Conservation (phyloP, 37 sponge, comb jelly and placozoan genomes). For the Halisarca cf. caerulea region DNA sequence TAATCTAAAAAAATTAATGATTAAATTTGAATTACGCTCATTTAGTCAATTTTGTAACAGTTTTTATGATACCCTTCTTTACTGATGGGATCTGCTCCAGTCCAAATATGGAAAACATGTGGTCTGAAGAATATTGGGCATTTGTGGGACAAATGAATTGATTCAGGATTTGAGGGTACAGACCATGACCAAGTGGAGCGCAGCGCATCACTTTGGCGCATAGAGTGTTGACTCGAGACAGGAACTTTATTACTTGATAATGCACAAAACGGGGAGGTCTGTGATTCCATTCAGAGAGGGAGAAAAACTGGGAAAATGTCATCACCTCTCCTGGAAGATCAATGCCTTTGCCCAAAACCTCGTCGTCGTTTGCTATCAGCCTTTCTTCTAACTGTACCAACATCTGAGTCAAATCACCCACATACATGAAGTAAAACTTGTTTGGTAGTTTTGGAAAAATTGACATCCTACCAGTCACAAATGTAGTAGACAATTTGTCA, state of each 20-base stretch:
- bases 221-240: slow-evolving; percentile 39
- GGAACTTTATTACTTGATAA: not conserved
- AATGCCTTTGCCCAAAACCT: slow-evolving; percentile 29
- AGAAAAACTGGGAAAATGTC: slow-evolving; percentile 44
- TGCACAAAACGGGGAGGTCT: not conserved
- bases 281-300: slow-evolving; percentile 42
- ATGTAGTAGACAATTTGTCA: not conserved
- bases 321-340: slow-evolving; percentile 47
- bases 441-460: slow-evolving; percentile 28
- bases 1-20: no score
- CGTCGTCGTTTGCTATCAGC: not conserved
- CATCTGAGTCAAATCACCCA: slow-evolving; percentile 37
- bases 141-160: not conserved
- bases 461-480: slow-evolving; percentile 47
- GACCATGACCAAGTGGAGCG: slow-evolving; percentile 68
- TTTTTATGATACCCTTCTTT: no score
- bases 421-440: slow-evolving; percentile 35
- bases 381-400: slow-evolving; percentile 49
- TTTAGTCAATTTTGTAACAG: not conserved
- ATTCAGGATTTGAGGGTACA: slow-evolving; percentile 34
- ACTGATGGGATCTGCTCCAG: no score
- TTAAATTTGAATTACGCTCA: no score
- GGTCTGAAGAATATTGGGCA: no score
- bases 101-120: no score
- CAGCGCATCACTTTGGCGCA: slow-evolving; percentile 35